Evolutionary conservation across 1,140 invertebrate genomes (phyloP).

Genomic region (Drosophila pseudoananassae): DNA sequence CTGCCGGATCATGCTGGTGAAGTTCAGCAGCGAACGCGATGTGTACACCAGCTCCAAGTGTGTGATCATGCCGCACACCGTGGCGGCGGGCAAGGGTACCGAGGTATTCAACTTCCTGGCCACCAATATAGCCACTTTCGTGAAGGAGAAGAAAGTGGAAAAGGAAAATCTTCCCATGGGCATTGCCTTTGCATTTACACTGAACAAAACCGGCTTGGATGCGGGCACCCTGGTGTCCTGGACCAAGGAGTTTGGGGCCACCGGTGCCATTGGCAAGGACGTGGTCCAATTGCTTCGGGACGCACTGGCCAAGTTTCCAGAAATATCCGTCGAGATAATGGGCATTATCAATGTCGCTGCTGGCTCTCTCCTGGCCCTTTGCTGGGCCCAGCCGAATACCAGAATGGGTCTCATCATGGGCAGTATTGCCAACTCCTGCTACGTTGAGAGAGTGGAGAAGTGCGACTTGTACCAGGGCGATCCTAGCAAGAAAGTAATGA

Average conservation of each 20-base stretch:
- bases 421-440: conserved; percentile 98
- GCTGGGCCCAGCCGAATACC: conserved; percentile 46
- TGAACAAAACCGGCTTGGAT: conserved; percentile 94
- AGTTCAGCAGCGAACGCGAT: conserved; percentile 90
- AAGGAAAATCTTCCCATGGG: conserved; percentile 88
- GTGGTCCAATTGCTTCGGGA: conserved; percentile 93
- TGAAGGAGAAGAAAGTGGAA: conserved; percentile 90
- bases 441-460: conserved; percentile 90
- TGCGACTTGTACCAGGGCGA: conserved; percentile 85
- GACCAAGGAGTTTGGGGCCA: conserved; percentile 87
- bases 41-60: conserved; percentile 98
- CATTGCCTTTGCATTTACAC: conserved; percentile 99
- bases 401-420: conserved; percentile 87
- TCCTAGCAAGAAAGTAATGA: conserved; percentile 86
- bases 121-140: conserved; percentile 95
- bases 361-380: conserved; percentile 90
- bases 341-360: conserved; percentile 99
- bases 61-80: conserved; percentile 95
- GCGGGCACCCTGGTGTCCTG: conserved; percentile 94
- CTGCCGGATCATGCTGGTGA: conserved; percentile 97
- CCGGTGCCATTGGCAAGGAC: conserved; percentile 88
- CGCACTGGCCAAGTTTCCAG: conserved; percentile 87
- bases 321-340: conserved; percentile 90
- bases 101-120: conserved; percentile 99
- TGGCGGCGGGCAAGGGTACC: conserved; percentile 94